Evolutionary conservation across 2,888 invertebrate genomes (phyloP).

Genomic region (Thelaira solivaga): DNA sequence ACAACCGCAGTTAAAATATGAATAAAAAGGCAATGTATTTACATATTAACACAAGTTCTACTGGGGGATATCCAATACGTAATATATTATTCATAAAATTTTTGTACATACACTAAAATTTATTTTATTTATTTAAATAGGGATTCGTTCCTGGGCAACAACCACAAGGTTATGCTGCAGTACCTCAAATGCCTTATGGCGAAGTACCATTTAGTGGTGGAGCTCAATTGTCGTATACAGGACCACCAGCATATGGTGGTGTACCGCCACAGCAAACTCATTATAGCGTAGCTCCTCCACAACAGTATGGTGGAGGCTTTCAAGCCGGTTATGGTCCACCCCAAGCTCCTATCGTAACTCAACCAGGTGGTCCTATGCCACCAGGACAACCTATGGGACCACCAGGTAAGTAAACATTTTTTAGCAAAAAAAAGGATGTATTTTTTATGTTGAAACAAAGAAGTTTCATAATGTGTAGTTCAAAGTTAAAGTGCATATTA

Average conservation of each 20-base stretch:
- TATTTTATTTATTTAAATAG: slow-evolving; percentile 59
- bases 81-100: background rate
- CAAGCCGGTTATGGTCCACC: slow-evolving; percentile 65
- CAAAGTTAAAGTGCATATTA: too few relatives aligned
- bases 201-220: slow-evolving; percentile 58
- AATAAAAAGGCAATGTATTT: too few relatives aligned
- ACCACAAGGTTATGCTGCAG: slow-evolving; percentile 73
- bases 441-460: background rate
- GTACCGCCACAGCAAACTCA: slow-evolving; percentile 19
- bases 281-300: slow-evolving; percentile 50
- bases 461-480: too few relatives aligned
- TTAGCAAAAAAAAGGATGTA: background rate
- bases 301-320: slow-evolving; percentile 57
- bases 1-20: too few relatives aligned
- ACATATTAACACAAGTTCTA: too few relatives aligned
- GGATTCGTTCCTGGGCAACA: slow-evolving; percentile 69
- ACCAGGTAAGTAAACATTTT: slow-evolving; percentile 60
- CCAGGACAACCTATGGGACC: slow-evolving; percentile 65
- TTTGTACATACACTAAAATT: background rate
- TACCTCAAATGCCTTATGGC: slow-evolving; percentile 73
- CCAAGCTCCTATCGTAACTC: slow-evolving; percentile 71
- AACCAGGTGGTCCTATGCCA: slow-evolving; percentile 69
- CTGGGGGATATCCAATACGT: too few relatives aligned
- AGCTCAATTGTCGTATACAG: slow-evolving; percentile 50
- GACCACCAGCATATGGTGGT: slow-evolving; percentile 60